Evolutionary conservation across 2,797 vertebrate genomes (phyloP).

Genomic region (Eulemur rubriventer): DNA sequence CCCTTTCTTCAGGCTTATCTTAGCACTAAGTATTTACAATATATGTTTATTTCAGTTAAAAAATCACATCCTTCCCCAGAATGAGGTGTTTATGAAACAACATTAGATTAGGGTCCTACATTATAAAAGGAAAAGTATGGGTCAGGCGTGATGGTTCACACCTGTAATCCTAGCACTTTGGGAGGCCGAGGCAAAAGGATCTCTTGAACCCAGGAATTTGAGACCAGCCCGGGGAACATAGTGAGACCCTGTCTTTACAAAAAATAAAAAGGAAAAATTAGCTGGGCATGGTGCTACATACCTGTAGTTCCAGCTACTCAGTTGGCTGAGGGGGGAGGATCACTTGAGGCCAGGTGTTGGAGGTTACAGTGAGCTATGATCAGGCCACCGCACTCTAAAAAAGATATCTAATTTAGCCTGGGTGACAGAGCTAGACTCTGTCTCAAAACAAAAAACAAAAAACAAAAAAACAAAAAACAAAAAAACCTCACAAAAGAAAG

Average conservation of each 20-base stretch:
- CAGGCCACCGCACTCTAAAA: neutral
- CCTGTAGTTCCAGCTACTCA: neutral
- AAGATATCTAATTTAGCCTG: neutral
- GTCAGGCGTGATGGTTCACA: neutral
- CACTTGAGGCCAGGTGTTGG: neutral
- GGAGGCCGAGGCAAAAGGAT: neutral
- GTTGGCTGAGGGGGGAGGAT: neutral
- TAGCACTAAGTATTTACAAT: neutral
- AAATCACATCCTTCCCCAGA: neutral
- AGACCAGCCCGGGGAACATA: neutral
- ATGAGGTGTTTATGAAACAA: constrained; percentile 17
- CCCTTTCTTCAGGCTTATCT: constrained; percentile 19
- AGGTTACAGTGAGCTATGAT: neutral
- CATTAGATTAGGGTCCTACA: constrained; percentile 14
- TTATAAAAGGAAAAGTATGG: neutral
- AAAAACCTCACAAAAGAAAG: neutral
- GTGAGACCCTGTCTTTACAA: neutral
- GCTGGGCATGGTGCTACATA: neutral
- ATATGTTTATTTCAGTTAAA: constrained; percentile 37
- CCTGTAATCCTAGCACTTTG: neutral
- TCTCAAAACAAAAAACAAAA: neutral
- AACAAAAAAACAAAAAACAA: too few species aligned
- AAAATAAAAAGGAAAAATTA: neutral
- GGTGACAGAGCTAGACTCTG: neutral
- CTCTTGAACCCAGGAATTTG: neutral